phyloP scores from a whole-genome alignment of 2,113 vertebrate genomes.

The Tylochromis polylepis region DNA sequence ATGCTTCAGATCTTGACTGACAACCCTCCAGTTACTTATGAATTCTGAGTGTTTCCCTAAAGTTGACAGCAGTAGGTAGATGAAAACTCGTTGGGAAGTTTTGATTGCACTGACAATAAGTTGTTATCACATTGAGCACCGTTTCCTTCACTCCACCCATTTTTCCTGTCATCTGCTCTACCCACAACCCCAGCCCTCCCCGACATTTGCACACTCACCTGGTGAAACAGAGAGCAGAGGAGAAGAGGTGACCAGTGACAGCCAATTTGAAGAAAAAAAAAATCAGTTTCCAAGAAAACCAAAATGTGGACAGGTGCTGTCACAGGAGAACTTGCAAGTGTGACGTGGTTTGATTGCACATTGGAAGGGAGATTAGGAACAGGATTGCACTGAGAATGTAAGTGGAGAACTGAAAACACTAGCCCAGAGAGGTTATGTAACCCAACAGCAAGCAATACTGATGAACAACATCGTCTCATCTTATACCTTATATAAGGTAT shows the following conservation, averaged over 20 bases:
- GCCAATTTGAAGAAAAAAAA: fast-evolving
- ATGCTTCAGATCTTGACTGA: background rate
- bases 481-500: background rate
- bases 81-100: background rate
- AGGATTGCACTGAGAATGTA: background rate
- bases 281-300: background rate
- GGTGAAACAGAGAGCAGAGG: background rate
- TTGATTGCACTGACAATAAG: background rate
- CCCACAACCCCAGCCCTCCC: background rate
- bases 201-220: background rate
- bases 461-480: background rate
- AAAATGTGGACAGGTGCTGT: background rate
- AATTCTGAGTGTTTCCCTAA: background rate
- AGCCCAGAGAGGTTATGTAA: background rate
- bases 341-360: background rate
- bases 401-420: background rate
- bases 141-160: background rate
- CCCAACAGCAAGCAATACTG: background rate
- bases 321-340: background rate
- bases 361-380: background rate
- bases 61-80: background rate
- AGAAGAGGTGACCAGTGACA: background rate
- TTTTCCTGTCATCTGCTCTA: background rate
- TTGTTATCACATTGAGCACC: background rate
- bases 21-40: background rate